Percentiles rank a stretch among this genome's conserved stretches.
phyloP scores from a whole-genome alignment of 2,797 vertebrate genomes.

The Notolabrus celidotus region DNA sequence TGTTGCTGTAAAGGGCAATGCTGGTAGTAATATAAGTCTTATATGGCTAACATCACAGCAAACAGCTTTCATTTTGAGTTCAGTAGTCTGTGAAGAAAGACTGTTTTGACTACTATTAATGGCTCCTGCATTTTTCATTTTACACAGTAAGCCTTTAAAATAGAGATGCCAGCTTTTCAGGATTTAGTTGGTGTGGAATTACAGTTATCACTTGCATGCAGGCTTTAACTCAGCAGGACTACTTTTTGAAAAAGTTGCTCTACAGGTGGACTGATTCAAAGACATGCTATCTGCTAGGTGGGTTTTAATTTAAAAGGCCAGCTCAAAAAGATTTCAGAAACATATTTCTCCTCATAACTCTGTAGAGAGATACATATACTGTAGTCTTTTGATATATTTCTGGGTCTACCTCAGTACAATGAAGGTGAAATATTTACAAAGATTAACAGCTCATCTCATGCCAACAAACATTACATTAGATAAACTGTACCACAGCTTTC shows the following conservation, averaged over 20 bases:
- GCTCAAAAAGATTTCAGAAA: not conserved
- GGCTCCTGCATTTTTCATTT: not conserved
- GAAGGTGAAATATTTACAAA: conserved; percentile 3
- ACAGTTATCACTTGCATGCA: not conserved
- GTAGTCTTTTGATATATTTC: too few relatives aligned
- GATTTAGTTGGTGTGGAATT: not conserved
- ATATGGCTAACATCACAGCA: not conserved
- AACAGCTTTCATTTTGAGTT: not conserved
- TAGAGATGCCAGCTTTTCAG: too few relatives aligned
- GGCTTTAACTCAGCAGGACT: not conserved
- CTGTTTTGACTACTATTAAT: not conserved
- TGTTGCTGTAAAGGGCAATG: not conserved
- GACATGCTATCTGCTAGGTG: not conserved
- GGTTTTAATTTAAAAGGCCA: conserved; percentile 11
- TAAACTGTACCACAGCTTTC: too few relatives aligned
- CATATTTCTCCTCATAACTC: not conserved
- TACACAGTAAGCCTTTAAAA: not conserved
- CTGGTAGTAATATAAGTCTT: too few relatives aligned
- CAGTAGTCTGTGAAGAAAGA: not conserved
- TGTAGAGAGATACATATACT: too few relatives aligned
- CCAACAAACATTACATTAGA: not conserved
- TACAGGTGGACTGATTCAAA: not conserved
- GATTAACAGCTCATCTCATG: not conserved
- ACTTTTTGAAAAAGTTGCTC: not conserved
- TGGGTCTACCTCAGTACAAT: not conserved